Percentiles rank a stretch among this genome's conserved stretches.
phyloP scores from a whole-genome alignment of 2,888 invertebrate species.

The Brenthis daphne region DNA sequence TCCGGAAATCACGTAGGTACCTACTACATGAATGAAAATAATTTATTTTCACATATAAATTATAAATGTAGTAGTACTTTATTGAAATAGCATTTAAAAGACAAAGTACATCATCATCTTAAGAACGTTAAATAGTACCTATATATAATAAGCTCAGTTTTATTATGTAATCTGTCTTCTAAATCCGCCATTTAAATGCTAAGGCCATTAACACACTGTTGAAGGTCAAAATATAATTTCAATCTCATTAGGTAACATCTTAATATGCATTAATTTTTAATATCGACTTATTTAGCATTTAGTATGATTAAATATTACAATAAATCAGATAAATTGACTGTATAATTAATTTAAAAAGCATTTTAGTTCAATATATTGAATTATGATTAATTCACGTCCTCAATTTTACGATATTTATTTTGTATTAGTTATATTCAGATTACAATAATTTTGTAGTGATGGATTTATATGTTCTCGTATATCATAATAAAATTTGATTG shows the following conservation, averaged over 20 bases:
- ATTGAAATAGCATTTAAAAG: too few relatives aligned
- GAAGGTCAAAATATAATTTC: slow-evolving; percentile 39
- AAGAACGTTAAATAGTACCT: slow-evolving; percentile 31
- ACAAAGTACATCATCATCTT: too few relatives aligned
- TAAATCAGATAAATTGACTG: slow-evolving; percentile 32
- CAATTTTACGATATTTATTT: slow-evolving; percentile 13
- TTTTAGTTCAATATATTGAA: slow-evolving; percentile 25
- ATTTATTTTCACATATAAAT: too few relatives aligned
- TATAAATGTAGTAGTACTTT: too few relatives aligned
- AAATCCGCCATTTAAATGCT: slow-evolving; percentile 45
- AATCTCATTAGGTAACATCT: slow-evolving; percentile 28
- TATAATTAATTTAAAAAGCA: slow-evolving; percentile 22
- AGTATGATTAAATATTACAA: slow-evolving; percentile 23
- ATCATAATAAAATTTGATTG: slow-evolving; percentile 11
- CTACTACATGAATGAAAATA: too few relatives aligned
- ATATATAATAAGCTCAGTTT: slow-evolving; percentile 38
- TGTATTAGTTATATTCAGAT: slow-evolving; percentile 4
- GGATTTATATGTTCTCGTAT: slow-evolving; percentile 8
- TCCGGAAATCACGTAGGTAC: too few relatives aligned
- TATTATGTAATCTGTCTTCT: slow-evolving; percentile 43
- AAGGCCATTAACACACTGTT: slow-evolving; percentile 48
- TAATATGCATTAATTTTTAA: slow-evolving; percentile 33
- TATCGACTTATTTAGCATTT: slow-evolving; percentile 7
- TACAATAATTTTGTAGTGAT: slow-evolving; percentile 10
- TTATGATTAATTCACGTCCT: slow-evolving; percentile 15